Evolutionary conservation across 1,140 invertebrate species (phyloP), one percentile per base, ranked within the genome.

Genomic region (Zaprionus camerounensis): DNA sequence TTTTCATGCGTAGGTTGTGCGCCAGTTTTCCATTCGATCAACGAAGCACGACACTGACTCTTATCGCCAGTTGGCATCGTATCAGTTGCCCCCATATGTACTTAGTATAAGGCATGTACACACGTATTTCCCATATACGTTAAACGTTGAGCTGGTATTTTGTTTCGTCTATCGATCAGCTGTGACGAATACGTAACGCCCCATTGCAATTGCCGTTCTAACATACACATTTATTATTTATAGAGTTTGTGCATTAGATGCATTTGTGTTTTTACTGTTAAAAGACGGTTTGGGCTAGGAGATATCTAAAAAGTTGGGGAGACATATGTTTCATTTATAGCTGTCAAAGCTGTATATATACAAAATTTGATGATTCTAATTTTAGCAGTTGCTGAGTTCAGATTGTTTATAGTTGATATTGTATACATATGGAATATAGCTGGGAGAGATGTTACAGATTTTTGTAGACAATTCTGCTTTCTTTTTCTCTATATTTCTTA

Each of bases 151-250:
- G 31, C 6, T 26, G 24, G 15, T 56, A 56, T 55, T 24, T 51
- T 49, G 34, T 53, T 17, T 24, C 51, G 36, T 22, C 9, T 55
- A 28, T 69, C 26, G 58, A 62, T 56, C 61, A 41, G 20, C 26
- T 44, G 51, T 38, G 66, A 63, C 28, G 61, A 57, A 6, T 46
- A 20, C 20, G 49, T 74, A 62, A 74, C 58, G 71, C 64, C 46
- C 34, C 64, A 73, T 26, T 55, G 56, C 71, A 34, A 13, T 34
- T 59, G 44, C 17, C 20, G 46, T 51, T 51, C 46, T 51, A 17
- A 44, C n/a, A 17, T 17, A 44, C 7, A 17, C 17, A 44, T 44
- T 26, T 26, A 34, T 9, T 34, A 34, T 34, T 34, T 9, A 9
- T 17, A 7, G 5, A 17, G n/a, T 11, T 17, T 44, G n/a, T 44